Base-by-base conservation (phyloP, 2,888 invertebrate species). In the Athetis lepigone region DNA sequence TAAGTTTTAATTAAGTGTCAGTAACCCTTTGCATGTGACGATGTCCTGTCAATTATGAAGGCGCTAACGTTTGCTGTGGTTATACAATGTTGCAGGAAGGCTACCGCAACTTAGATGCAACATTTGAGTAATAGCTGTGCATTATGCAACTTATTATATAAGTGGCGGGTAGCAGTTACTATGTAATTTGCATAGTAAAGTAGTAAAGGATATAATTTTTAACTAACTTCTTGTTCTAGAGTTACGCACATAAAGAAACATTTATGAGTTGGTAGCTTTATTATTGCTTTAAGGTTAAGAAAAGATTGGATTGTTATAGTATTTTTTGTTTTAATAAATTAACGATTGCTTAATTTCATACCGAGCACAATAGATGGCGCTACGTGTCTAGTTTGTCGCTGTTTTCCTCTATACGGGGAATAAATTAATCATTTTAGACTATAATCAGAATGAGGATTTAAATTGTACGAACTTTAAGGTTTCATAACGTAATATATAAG, bases 1-100 rank as follows among this genome's bases (percentile, higher is more conserved):
- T 57, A 50, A 60, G 25, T 59, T 66, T 51, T 75, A 75, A 77
- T 78, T 64, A 61, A 45, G 64, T 70, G 75, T 64, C 67, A 64
- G 23, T 58, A 57, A 66, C 72, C 74, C 52, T 67, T 55, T 61
- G 59, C 69, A 62, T 65, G 74, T 47, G 64, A 57, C 54, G 54
- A 67, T 61, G 52, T 66, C 43, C 43, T 45, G 75, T 69, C 70
- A 58, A 78, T 66, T 74, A 66, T 55, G 56, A 49, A 37, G 55
- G 23, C 33, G 57, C 18, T 47, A 37, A 56, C 46, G 40, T 51
- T 66, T 62, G 16, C 55, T 39, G 57, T 13, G 37, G 42, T 55
- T 19, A 3, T 39, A 74, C 55, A 43, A 51, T 49, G 55, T 71
- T 58, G 60, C 37, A 76, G 52, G 54, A 65, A 67, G 39, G 51